Evolutionary conservation across 2,113 vertebrate genomes (phyloP), one percentile per base, ranked within the genome.

Genomic region (Perca schrenkii): DNA sequence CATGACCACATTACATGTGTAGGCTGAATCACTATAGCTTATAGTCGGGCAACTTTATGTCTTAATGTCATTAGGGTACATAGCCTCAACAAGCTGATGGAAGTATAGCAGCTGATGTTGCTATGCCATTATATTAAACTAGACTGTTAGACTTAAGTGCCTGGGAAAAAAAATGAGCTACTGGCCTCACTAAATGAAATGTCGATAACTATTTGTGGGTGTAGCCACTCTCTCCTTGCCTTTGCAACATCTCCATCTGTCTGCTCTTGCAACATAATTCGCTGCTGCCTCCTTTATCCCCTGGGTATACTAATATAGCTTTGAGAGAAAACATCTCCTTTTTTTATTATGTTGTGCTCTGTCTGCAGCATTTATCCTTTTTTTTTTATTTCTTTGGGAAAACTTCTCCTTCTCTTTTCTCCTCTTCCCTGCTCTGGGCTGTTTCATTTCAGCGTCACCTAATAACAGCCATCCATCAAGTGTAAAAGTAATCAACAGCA

Each of bases 381-480:
- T 60, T 46, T 62, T 58, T 72, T 53, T 54, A 7, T 61, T 40
- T 63, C 0, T 62, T 75, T 49, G 3, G 15, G 7, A 57, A 14
- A 21, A 28, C 3, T 21, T 72, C n/a, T 52, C 16, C 21, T 61
- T 25, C 31, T 60, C 53, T 49, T 14, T 28, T 13, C n/a, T 17
- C 31, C 4, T 69, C 8, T 28, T 61, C 31, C 40, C 8, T 67
- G 12, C n/a, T 2, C 46, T 62, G 52, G 8, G n/a, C 53, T 50
- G 28, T 78, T 80, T 65, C 21, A n/a, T 74, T 84, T 65, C 54
- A 79, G 28, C 31, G 15, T 75, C 64, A 60, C 43, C 58, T 86
- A 71, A 82, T 67, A 52, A 68, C 62, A 76, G 49, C 50, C 72
- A 56, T 86, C 65, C 1, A 1, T 82, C 75, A 70, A 53, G 68